Evolutionary conservation across 1,140 invertebrate species (phyloP).

Genomic region (Propsilocerus akamusi): DNA sequence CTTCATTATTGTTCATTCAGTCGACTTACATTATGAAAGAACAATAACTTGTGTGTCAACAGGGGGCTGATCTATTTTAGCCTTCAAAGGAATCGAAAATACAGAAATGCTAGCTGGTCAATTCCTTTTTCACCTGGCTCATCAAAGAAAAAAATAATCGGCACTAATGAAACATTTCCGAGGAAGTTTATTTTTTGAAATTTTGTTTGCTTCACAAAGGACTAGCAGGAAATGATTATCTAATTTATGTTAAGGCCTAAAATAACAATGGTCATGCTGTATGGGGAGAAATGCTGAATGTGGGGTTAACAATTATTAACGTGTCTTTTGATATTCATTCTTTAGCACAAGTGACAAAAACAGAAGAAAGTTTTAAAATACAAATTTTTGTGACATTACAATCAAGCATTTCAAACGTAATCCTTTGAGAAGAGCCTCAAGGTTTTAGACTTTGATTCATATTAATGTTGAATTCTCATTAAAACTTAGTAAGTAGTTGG

Average conservation of each 20-base stretch:
- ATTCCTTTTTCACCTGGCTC: conserved; percentile 1
- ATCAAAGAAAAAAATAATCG: neutral
- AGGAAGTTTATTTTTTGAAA: neutral
- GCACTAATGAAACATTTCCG: neutral
- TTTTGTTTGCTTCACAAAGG: neutral
- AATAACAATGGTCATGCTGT: conserved; percentile 1
- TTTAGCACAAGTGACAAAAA: neutral
- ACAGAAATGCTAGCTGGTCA: neutral
- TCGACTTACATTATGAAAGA: too few species aligned
- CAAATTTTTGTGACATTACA: too few species aligned
- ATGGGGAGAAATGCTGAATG: neutral
- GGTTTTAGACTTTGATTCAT: too few species aligned
- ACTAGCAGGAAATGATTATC: neutral
- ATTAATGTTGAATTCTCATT: too few species aligned
- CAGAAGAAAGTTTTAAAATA: too few species aligned
- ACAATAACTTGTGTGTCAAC: too few species aligned
- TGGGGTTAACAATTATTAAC: neutral
- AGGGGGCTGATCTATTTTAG: neutral
- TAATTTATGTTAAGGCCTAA: conserved; percentile 3
- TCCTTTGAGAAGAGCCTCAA: too few species aligned
- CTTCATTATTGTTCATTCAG: too few species aligned
- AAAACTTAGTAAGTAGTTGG: too few species aligned
- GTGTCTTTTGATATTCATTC: neutral
- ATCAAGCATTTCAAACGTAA: too few species aligned
- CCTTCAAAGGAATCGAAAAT: neutral